Percentiles rank a stretch among this genome's conserved stretches.
Evolutionary conservation across 2,888 invertebrate genomes (phyloP).

Genomic region (Diarsia dahlii): DNA sequence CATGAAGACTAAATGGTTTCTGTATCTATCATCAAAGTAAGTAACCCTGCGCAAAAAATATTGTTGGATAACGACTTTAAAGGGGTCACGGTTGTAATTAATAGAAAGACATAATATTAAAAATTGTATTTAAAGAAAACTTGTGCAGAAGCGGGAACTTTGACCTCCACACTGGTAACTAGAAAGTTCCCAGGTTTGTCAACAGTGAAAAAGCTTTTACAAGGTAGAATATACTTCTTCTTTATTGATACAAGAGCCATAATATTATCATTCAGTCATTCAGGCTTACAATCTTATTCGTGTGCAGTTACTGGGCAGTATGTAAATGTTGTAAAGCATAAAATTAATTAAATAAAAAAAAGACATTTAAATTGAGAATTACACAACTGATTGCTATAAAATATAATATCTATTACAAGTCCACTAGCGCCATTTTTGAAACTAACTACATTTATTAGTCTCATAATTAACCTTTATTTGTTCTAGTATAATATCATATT

Average conservation of each 20-base stretch:
- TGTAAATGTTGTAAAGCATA: slow-evolving; percentile 44
- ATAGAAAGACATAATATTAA: too few species aligned
- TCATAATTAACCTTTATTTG: slow-evolving; percentile 54
- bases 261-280: too few species aligned
- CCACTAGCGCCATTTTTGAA: slow-evolving; percentile 48
- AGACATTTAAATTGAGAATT: slow-evolving; percentile 33
- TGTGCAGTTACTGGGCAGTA: slow-evolving; percentile 16
- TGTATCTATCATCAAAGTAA: not conserved
- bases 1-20: slow-evolving; percentile 14
- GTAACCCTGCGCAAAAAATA: too few species aligned
- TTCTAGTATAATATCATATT: slow-evolving; percentile 62
- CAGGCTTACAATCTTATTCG: slow-evolving; percentile 11
- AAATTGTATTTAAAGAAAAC: too few species aligned
- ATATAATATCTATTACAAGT: slow-evolving; percentile 40
- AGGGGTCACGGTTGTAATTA: too few species aligned
- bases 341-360: slow-evolving; percentile 27
- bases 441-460: slow-evolving; percentile 55
- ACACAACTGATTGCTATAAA: slow-evolving; percentile 24
- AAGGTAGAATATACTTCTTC: not conserved
- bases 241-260: slow-evolving; percentile 18
- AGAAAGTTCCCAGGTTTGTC: not conserved
- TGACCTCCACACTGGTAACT: too few species aligned
- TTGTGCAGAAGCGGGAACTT: too few species aligned
- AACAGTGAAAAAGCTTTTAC: not conserved
- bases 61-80: too few species aligned